These are phyloP conservation scores for Gallinago stenura DNA, from an alignment of 2,797 vertebrate genomes.

Conservation along the genomic window DNA sequence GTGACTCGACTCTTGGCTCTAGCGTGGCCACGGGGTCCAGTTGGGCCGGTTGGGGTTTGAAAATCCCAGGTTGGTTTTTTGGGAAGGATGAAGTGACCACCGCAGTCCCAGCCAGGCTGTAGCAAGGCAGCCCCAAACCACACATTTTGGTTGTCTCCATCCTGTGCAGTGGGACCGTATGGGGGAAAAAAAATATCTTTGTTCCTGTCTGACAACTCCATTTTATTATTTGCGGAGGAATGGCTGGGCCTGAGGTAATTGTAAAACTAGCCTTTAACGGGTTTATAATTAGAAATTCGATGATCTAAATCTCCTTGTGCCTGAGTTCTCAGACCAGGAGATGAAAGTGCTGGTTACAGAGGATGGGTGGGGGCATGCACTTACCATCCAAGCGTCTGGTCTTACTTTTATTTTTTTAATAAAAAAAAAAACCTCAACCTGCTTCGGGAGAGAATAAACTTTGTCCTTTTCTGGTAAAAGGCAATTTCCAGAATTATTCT, in stretches of 20 bases:
- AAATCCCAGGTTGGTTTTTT: not conserved
- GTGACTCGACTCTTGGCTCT: not conserved
- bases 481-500: not conserved
- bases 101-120: not conserved
- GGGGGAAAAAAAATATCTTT: not conserved
- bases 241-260: not conserved
- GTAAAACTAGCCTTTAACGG: not conserved
- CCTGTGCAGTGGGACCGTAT: accelerated
- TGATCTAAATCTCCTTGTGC: not conserved
- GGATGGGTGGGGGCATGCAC: accelerated
- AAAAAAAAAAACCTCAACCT: not conserved
- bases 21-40: accelerated
- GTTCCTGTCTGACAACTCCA: not conserved
- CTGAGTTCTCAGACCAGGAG: not conserved
- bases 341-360: not conserved
- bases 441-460: not conserved
- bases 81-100: accelerated
- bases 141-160: accelerated
- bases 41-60: accelerated
- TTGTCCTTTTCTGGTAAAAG: not conserved
- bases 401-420: not conserved
- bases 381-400: not conserved
- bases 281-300: not conserved
- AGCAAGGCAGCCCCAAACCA: not conserved
- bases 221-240: not conserved